Base-by-base conservation (phyloP, 2,888 invertebrate genomes). In the Pterostichus madidus region DNA sequence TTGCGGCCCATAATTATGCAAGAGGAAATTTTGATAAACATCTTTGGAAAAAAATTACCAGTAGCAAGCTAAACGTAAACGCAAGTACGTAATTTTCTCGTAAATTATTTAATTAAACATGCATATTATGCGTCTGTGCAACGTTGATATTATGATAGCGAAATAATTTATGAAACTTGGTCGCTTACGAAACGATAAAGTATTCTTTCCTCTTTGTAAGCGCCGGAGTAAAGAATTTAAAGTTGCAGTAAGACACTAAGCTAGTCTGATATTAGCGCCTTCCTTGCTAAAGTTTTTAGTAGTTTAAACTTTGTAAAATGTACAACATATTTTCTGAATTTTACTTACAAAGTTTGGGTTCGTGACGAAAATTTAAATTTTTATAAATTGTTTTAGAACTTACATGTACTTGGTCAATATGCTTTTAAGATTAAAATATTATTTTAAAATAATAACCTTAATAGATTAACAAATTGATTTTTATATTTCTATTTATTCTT, bases 21-120 rank as follows among this genome's bases (percentile, higher is more conserved):
- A n/a, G n/a, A 39, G 32, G 64, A 64, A 64, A 64, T 24, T n/a
- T 44, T 10, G 44, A 71, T 71, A 71, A 7, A 6, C 2, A 71
- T 71, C 68, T 6, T 6, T 39, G 5, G 15, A 71, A 71, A 44
- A 71, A 44, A 71, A 71, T 44, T 71, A 71, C 68, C 39, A 71
- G 17, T 17, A 44, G 13, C 8, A 39, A 71, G 17, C 44, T 71
- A 71, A 71, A 71, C 44, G 39, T 17, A 44, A 39, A 71, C 44
- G 44, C 13, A 52, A 5, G 13, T 71, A 44, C 2, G 13, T 71
- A 44, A 71, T 71, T 71, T 44, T 44, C 68, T 11, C 44, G 44
- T 71, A 71, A 71, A 71, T 71, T 71, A 39, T 71, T 71, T 44
- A 71, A 71, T 71, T 71, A 71, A 71, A 71, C 68, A 71, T 71